These are phyloP conservation scores for Psittacus erithacus DNA, from an alignment of 2,113 vertebrate genomes.

Conservation along the genomic window DNA sequence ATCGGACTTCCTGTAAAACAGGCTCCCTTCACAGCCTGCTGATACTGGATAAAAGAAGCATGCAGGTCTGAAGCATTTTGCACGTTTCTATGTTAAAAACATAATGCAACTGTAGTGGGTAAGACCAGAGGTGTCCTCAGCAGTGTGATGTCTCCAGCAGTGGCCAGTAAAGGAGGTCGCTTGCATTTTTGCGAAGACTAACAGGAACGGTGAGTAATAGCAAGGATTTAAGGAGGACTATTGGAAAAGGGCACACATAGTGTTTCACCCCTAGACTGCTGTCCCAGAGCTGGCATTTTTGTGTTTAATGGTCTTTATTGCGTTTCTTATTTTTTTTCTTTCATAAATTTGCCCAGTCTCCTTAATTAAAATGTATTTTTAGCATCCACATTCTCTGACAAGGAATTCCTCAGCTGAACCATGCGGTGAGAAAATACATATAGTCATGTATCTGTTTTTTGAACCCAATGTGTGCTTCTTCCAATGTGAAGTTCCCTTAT, in stretches of 20 bases:
- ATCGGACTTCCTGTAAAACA: neutral
- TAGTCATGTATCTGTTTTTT: neutral
- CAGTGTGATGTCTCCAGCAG: neutral
- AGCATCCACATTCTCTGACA: neutral
- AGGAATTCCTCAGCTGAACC: neutral
- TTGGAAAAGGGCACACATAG: neutral
- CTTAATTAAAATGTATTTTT: neutral
- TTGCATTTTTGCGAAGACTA: neutral
- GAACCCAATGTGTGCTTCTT: fast-evolving
- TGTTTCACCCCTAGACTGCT: neutral
- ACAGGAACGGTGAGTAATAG: neutral
- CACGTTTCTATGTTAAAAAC: neutral
- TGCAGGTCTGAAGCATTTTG: neutral
- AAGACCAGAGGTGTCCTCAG: neutral
- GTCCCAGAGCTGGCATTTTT: neutral
- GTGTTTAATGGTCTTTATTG: neutral
- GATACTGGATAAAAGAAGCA: neutral
- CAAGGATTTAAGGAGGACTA: neutral
- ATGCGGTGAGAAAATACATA: neutral
- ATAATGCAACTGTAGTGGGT: neutral
- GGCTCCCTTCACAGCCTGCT: neutral
- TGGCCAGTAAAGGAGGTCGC: neutral
- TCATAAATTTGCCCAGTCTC: neutral
- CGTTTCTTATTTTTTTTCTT: neutral
- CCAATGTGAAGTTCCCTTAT: neutral